Evolutionary conservation across 1,140 invertebrate species (phyloP), one percentile per base, ranked within the genome.

Genomic region (Meteorus sp.): DNA sequence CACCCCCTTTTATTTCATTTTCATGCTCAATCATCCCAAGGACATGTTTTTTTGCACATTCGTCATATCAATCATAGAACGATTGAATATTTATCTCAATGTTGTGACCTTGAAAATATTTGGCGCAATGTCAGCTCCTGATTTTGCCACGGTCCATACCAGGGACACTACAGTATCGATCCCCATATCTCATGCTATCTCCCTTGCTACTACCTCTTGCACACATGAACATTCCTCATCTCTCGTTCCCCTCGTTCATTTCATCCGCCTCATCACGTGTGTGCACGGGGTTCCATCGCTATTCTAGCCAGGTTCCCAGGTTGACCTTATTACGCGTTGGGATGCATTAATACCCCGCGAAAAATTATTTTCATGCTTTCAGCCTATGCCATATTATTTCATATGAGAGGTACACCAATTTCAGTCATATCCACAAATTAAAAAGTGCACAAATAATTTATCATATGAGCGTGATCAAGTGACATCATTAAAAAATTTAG

Each of bases 231-330:
- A 15, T 17, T 22, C 20, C 5, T 29, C 20, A 9, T 44, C 6
- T 44, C 41, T 17, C 27, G 9, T 4, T 29, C 35, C 22, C 13
- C 23, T 23, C 23, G 13, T 39, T 15, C 17, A 39, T 15, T 9
- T 11, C 9, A 29, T 47, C n/a, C 41, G 43, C 43, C 44, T 45
- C 33, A 56, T 56, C 43, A 44, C 19, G 20, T 35, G 54, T 17
- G 29, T 45, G 47, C 44, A 47, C 54, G 31, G 29, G 44, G 31
- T 33, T 43, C 29, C 15, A 13, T 25, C 29, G 45, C 45, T n/a
- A 48, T 25, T 48, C 45, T 13, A 20, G 45, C n/a, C n/a, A n/a
- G n/a, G n/a, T n/a, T 48, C 22, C 45, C 45, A 48, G 45, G 23
- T 29, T 48, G 45, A 48, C 25, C 45, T 48, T 29, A 48, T 48